Evolutionary conservation across 2,113 vertebrate species (phyloP), one percentile per base, ranked within the genome.

Genomic region (Megaleporinus macrocephalus): DNA sequence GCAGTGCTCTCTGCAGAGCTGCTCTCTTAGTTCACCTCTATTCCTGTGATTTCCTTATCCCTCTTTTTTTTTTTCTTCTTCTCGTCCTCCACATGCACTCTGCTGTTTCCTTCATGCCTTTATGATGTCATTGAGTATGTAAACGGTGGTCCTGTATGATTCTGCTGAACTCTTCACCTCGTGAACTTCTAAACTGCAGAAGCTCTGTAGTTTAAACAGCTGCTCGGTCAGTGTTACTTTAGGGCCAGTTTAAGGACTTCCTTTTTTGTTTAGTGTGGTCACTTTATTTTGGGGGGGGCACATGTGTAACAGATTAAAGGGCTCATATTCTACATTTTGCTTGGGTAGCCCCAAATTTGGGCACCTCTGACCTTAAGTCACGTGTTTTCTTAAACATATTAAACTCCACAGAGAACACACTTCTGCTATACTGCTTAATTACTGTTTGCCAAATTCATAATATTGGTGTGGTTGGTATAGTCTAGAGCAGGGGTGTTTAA

Each of bases 161-260:
- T 29, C 29, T 15, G 36, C 18, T 80, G 69, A 80, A 74, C 72
- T 68, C 62, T 70, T 26, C 36, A 75, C 36, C 72, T 63, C 16
- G 3, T 71, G 72, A 82, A 74, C 80, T 81, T 69, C 74, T 47
- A 47, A 59, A 65, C 79, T 65, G 27, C 62, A 5, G 24, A 1
- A 65, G 59, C 49, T 51, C 49, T 16, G 14, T 22, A 55, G 27
- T 57, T 59, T 57, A 59, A 59, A 33, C 71, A 55, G 49, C 71
- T 14, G 71, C 49, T 73, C 47, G 2, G 15, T n/a, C 26, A 1
- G 18, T 22, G 53, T 55, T 55, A 22, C 22, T 55, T 55, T 55
- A 55, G 53, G 53, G 53, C 1, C 20, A 22, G 53, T 16, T 18
- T 51, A 44, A 9, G 41, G 41, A 9, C 41, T 20, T 4, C 0